Evolutionary conservation across 2,113 vertebrate genomes (phyloP), one percentile per base, ranked within the genome.

Genomic region (Anthoscopus minutus): DNA sequence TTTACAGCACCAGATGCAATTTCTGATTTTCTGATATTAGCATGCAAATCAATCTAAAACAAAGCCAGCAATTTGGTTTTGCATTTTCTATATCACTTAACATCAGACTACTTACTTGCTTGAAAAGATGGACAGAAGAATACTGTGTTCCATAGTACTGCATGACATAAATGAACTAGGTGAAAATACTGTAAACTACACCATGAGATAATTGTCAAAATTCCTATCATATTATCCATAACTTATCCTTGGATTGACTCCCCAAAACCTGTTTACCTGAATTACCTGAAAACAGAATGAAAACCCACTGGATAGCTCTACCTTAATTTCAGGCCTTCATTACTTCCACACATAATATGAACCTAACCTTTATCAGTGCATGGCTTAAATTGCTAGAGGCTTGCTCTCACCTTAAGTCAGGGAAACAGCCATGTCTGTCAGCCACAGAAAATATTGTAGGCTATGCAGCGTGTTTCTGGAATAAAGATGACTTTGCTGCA

Each of bases 21-120:
- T 93, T 92, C 48, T 70, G 7, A 30, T 70, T 86, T 93, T 58
- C 79, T 86, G 57, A 33, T 69, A 87, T 24, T 77, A 90, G 9
- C 58, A 69, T 77, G 50, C 35, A 94, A 85, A 89, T 76, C 45
- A 77, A 50, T 22, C 56, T 66, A 85, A 96, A 89, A 11, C 12
- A 86, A 10, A 77, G 13, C 7, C 24, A 93, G 11, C 6, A 33
- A 6, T 27, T 70, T 70, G 4, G 15, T 76, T 73, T 25, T 6
- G 14, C 9, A 38, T 51, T 77, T 92, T 66, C 60, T 74, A 2
- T 62, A 54, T 84, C 4, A 1, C 13, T 90, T 61, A 8, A 76
- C 8, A 51, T 48, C 65, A 71, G 18, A 40, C 21, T 89, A 69
- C 44, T 61, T 56, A 44, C 5, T 53, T 53, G 4, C 16, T 88